A percentile compares a stretch with the other conserved stretches of the same genome.
Conservation (phyloP, 2,113 vertebrate species). For the Suricata suricatta region DNA sequence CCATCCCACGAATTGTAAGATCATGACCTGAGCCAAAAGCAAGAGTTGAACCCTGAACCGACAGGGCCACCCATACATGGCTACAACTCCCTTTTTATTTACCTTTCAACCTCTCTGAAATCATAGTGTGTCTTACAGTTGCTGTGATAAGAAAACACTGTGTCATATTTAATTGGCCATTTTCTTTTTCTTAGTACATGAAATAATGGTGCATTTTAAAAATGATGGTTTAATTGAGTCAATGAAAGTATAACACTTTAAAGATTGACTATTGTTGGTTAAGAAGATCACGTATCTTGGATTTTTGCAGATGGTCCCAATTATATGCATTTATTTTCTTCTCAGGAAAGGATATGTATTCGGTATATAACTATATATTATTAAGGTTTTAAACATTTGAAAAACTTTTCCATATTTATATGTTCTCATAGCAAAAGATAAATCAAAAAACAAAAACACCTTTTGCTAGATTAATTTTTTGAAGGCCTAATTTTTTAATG, state of each 20-base stretch:
- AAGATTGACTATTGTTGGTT: neutral
- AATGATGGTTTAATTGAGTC: neutral
- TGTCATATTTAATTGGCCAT: neutral
- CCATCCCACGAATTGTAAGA: no score
- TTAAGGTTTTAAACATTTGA: neutral
- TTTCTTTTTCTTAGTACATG: neutral
- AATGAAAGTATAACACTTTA: neutral
- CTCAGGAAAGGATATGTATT: neutral
- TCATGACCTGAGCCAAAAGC: no score
- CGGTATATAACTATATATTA: neutral
- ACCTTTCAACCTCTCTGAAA: neutral
- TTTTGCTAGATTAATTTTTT: neutral
- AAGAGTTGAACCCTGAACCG: no score
- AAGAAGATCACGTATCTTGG: conserved; percentile 1
- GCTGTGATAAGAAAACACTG: neutral
- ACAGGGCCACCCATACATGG: no score
- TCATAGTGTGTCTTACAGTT: neutral
- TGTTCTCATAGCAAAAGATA: neutral
- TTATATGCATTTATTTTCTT: neutral
- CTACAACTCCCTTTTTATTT: neutral
- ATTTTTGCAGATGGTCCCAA: conserved; percentile 14
- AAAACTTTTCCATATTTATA: neutral
- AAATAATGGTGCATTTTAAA: neutral
- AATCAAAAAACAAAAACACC: neutral
- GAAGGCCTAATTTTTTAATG: neutral